Evolutionary conservation across 30 jellyfish, hydroid and myxozoan species (phyloP).

Genomic region (Turritopsis dohrnii): DNA sequence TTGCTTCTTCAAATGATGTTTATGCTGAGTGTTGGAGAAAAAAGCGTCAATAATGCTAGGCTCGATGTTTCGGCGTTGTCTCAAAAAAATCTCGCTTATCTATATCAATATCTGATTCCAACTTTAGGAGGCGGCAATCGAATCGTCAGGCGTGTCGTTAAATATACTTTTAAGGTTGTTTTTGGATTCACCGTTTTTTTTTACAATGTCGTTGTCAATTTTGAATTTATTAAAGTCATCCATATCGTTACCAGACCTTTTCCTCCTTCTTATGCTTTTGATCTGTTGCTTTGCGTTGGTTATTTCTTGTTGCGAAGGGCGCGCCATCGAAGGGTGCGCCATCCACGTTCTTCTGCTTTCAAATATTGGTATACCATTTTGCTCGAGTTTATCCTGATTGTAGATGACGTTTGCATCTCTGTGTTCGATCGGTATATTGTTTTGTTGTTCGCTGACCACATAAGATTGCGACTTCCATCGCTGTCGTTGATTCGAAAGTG

Average conservation of each 20-base stretch:
- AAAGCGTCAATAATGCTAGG: neutral
- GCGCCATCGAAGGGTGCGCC: too few species aligned
- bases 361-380: constrained; percentile 22
- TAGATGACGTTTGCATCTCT: neutral
- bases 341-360: constrained; percentile 17
- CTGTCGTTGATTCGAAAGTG: neutral
- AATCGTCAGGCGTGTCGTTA: neutral
- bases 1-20: neutral
- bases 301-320: neutral
- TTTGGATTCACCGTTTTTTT: neutral
- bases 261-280: constrained; percentile 9
- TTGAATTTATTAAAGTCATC: neutral
- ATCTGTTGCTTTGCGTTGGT: neutral
- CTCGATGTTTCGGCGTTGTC: neutral
- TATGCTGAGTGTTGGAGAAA: neutral
- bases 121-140: neutral
- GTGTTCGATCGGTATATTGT: neutral
- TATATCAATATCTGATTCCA: neutral
- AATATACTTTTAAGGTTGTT: neutral
- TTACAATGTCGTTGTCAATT: neutral
- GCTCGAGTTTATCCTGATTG: constrained; percentile 12
- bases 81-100: neutral
- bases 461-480: neutral
- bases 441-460: neutral
- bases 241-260: neutral